These are phyloP conservation scores for Hylaeus anthracinus DNA, from an alignment of 1,140 invertebrate genomes.

Conservation along the genomic window DNA sequence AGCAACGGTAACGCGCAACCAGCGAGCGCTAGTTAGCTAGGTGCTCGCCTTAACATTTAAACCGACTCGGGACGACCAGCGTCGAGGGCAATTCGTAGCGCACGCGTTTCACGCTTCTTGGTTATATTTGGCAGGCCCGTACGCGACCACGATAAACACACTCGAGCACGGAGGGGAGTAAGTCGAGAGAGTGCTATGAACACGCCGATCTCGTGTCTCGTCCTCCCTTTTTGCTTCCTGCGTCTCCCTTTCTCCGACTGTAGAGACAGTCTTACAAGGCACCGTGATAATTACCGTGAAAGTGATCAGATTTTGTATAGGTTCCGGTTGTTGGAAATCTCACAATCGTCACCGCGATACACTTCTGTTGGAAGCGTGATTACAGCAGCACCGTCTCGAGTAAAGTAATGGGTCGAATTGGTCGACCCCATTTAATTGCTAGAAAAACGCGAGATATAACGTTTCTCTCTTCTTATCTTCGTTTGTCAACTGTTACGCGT, in stretches of 20 bases:
- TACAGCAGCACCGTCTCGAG: too few relatives aligned
- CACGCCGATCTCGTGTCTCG: background rate
- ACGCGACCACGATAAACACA: constrained; percentile 28
- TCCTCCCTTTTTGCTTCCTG: background rate
- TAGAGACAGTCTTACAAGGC: too few relatives aligned
- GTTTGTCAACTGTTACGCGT: too few relatives aligned
- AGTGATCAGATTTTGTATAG: too few relatives aligned
- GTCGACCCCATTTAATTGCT: too few relatives aligned
- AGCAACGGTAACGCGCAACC: constrained; percentile 43
- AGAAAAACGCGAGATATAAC: too few relatives aligned
- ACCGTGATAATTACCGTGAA: too few relatives aligned
- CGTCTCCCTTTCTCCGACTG: background rate
- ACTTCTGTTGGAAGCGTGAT: too few relatives aligned
- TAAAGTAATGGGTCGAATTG: too few relatives aligned
- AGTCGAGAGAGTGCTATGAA: constrained; percentile 6
- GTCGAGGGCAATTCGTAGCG: constrained; percentile 30
- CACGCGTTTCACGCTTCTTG: constrained; percentile 52
- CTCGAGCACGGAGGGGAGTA: background rate
- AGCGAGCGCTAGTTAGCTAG: constrained; percentile 34
- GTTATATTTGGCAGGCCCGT: constrained; percentile 61
- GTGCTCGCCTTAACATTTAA: constrained; percentile 58
- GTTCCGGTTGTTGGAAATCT: too few relatives aligned
- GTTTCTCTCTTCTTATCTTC: too few relatives aligned
- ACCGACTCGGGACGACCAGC: background rate
- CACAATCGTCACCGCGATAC: too few relatives aligned